These are phyloP conservation scores for Lepidochrysops patricia DNA, from an alignment of 2,888 invertebrate genomes.

Conservation along the genomic window DNA sequence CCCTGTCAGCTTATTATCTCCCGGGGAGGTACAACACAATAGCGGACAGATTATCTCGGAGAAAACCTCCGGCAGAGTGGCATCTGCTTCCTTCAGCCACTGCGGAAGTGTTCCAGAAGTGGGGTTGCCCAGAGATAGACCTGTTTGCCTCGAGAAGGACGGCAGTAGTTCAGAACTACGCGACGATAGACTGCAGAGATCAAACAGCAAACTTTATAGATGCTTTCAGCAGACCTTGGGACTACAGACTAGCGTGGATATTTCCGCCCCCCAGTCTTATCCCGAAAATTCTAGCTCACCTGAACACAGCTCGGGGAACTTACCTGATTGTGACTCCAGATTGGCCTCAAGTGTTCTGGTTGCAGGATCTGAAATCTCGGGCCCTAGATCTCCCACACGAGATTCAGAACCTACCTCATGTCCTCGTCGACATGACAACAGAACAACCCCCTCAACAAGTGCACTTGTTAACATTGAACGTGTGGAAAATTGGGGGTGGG, in stretches of 20 bases:
- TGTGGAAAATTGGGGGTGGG: constrained; percentile 20
- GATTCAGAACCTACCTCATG: neutral
- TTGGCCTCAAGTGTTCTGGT: constrained; percentile 26
- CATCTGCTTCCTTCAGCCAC: neutral
- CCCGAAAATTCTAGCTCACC: constrained; percentile 24
- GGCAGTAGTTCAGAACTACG: constrained; percentile 18
- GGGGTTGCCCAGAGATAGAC: constrained; percentile 19
- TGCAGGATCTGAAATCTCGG: constrained; percentile 21
- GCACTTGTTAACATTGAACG: constrained; percentile 10
- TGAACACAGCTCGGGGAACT: constrained; percentile 21
- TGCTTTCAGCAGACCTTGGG: constrained; percentile 25
- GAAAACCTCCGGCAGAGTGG: constrained; percentile 14
- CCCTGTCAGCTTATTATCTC: constrained; percentile 15
- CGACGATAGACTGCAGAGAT: constrained; percentile 18
- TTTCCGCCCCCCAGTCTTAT: constrained; percentile 28
- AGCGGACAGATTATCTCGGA: constrained; percentile 24
- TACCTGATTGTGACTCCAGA: constrained; percentile 23
- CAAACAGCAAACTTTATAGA: constrained; percentile 16
- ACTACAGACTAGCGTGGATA: constrained; percentile 22
- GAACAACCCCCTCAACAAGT: constrained; percentile 13
- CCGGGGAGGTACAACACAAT: constrained; percentile 21
- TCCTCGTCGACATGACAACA: constrained; percentile 14
- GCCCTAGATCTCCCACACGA: constrained; percentile 19
- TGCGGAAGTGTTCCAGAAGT: neutral
- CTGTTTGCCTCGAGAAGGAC: constrained; percentile 19